phyloP scores from a whole-genome alignment of 2,888 invertebrate species.

The Cosmia pyralina region DNA sequence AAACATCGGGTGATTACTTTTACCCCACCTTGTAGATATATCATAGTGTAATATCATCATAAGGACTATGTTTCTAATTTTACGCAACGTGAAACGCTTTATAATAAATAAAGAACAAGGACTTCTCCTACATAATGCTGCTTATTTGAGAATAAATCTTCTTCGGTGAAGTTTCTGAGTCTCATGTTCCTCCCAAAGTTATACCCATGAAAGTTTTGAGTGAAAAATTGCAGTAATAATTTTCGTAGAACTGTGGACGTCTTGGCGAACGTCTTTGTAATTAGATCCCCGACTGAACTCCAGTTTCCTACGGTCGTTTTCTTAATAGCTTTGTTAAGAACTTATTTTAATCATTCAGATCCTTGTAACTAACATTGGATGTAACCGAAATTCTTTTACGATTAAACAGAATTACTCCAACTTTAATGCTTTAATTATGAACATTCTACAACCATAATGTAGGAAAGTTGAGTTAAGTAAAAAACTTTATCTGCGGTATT shows the following conservation, averaged over 20 bases:
- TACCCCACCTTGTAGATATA: no score
- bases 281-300: constrained; percentile 80
- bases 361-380: constrained; percentile 32
- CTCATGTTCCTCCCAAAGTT: constrained; percentile 76
- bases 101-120: neutral
- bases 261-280: constrained; percentile 80
- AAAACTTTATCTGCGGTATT: constrained; percentile 39
- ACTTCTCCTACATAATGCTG: constrained; percentile 68
- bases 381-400: constrained; percentile 40
- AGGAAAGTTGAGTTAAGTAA: constrained; percentile 28
- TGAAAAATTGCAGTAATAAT: constrained; percentile 87
- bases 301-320: constrained; percentile 75
- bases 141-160: constrained; percentile 77
- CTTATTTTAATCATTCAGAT: constrained; percentile 71
- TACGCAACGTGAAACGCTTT: neutral
- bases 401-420: constrained; percentile 43
- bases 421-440: constrained; percentile 31
- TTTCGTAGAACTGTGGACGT: constrained; percentile 80
- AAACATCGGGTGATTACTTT: no score
- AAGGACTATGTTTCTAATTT: neutral
- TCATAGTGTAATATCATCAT: no score
- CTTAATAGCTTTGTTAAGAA: constrained; percentile 79
- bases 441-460: constrained; percentile 18
- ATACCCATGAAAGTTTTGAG: constrained; percentile 81
- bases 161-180: constrained; percentile 69